These are phyloP conservation scores for Acleris literana DNA, from an alignment of 2,888 invertebrate species.

Conservation along the genomic window DNA sequence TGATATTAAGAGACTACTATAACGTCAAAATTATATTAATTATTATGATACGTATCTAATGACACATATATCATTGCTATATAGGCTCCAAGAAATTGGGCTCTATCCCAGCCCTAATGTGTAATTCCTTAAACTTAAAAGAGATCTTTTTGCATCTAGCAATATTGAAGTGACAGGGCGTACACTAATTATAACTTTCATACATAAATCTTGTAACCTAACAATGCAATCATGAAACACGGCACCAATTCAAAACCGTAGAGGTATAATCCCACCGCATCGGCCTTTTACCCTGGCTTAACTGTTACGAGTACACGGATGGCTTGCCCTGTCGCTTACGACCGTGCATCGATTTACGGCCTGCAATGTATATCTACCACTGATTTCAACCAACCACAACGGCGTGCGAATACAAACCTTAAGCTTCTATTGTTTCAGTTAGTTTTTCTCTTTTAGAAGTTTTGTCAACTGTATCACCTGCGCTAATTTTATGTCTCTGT, in stretches of 20 bases:
- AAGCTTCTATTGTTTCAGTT: neutral
- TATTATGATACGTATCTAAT: too few species aligned
- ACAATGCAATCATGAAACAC: neutral
- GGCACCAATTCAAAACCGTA: constrained; percentile 16
- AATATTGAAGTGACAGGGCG: too few species aligned
- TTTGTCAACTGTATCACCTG: constrained; percentile 24
- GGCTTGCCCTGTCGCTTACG: constrained; percentile 53
- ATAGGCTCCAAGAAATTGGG: too few species aligned
- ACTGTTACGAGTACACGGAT: constrained; percentile 66
- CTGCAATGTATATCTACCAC: constrained; percentile 48
- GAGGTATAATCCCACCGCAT: constrained; percentile 31
- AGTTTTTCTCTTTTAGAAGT: constrained; percentile 14
- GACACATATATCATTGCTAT: too few species aligned
- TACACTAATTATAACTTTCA: too few species aligned
- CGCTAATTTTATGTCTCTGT: constrained; percentile 28
- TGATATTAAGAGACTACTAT: too few species aligned
- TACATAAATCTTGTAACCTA: too few species aligned
- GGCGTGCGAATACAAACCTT: constrained; percentile 20
- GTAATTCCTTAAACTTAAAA: too few species aligned
- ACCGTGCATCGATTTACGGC: constrained; percentile 46
- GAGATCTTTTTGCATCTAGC: too few species aligned
- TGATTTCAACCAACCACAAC: neutral
- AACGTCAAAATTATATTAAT: too few species aligned
- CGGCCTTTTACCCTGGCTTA: constrained; percentile 56
- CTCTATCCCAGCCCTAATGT: too few species aligned